phyloP scores from a whole-genome alignment of 1,140 invertebrate species.

The Littorina saxatilis region DNA sequence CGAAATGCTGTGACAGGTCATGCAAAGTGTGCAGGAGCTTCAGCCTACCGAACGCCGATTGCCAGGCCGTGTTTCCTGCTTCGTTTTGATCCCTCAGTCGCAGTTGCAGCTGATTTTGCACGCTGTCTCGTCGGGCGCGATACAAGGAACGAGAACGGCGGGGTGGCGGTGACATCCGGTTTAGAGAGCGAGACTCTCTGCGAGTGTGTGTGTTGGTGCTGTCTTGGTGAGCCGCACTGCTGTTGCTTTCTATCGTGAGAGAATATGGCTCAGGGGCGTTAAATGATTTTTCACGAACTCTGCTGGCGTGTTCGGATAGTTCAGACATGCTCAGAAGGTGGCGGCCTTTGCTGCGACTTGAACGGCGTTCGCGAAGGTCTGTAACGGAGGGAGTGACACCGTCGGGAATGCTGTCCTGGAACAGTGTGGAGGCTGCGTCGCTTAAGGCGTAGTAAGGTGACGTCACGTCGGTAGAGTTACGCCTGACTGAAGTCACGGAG shows the following conservation, averaged over 20 bases:
- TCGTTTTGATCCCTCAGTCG: conserved; percentile 26
- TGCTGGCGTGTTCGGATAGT: conserved; percentile 30
- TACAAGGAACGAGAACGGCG: not conserved
- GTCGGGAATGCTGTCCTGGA: not conserved
- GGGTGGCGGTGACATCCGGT: not conserved
- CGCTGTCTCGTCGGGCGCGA: conserved; percentile 26
- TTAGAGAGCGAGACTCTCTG: too few species aligned
- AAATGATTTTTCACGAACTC: not conserved
- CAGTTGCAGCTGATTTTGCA: conserved; percentile 30
- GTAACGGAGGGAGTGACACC: not conserved
- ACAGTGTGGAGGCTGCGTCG: not conserved
- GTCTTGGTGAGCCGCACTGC: not conserved
- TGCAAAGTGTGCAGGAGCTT: conserved; percentile 51
- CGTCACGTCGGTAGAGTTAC: not conserved
- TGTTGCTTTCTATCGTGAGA: too few species aligned
- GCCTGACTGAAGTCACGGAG: conserved; percentile 1
- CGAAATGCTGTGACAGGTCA: conserved; percentile 21
- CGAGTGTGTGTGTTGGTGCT: not conserved
- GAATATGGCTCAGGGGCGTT: not conserved
- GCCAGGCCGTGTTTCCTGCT: conserved; percentile 45
- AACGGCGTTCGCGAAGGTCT: not conserved
- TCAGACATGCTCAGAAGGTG: conserved; percentile 35
- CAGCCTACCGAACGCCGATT: conserved; percentile 50
- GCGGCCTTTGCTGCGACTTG: conserved; percentile 32
- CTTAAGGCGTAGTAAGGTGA: not conserved